Evolutionary conservation across 2,113 vertebrate species (phyloP).

Genomic region (Sceloporus undulatus): DNA sequence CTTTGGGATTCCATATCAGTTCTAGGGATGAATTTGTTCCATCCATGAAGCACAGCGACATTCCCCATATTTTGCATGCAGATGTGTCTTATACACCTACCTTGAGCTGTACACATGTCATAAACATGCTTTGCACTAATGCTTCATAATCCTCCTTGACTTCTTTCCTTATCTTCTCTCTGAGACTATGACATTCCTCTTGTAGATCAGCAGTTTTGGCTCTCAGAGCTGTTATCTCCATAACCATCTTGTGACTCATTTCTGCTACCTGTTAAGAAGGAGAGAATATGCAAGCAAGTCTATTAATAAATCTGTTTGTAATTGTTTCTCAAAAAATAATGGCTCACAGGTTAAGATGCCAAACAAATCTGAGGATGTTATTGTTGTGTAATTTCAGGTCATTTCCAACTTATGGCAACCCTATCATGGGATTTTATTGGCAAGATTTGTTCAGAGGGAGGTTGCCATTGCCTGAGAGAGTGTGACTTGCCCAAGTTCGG

Average conservation of each 20-base stretch:
- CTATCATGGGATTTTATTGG: too few species aligned
- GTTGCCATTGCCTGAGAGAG: too few species aligned
- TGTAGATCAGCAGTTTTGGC: constrained; percentile 69
- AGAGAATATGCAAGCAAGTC: constrained; percentile 35
- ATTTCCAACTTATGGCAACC: too few species aligned
- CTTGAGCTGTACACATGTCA: constrained; percentile 80
- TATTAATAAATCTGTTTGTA: not conserved
- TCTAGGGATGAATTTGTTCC: too few species aligned
- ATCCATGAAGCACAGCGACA: not conserved
- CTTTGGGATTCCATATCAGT: too few species aligned
- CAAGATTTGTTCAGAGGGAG: too few species aligned
- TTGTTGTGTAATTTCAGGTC: too few species aligned
- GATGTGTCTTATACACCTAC: constrained; percentile 58
- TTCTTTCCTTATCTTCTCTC: constrained; percentile 72
- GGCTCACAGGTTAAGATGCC: not conserved
- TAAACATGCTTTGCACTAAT: constrained; percentile 76
- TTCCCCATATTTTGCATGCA: not conserved
- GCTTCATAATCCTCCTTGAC: constrained; percentile 75
- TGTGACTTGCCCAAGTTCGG: too few species aligned
- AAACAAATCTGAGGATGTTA: too few species aligned
- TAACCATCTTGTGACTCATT: constrained; percentile 75
- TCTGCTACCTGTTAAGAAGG: constrained; percentile 64
- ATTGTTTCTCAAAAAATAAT: not conserved
- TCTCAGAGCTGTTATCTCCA: constrained; percentile 80
- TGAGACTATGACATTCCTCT: constrained; percentile 72